Percentiles rank a stretch among this genome's conserved stretches.
Evolutionary conservation across 2,797 vertebrate species (phyloP).

Genomic region (Lepidocolaptes lacrymiger): DNA sequence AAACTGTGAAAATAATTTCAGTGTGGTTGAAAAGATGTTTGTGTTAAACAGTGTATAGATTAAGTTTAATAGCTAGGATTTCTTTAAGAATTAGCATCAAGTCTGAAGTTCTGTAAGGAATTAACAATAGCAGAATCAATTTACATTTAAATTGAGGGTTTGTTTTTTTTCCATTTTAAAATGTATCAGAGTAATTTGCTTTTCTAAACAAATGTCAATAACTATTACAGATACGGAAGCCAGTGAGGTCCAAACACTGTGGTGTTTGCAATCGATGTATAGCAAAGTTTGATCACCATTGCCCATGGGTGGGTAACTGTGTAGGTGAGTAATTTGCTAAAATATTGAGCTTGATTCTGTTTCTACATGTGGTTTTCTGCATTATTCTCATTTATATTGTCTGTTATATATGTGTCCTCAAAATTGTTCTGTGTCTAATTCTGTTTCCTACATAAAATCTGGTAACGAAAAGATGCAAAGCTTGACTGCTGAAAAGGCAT

Average conservation of each 20-base stretch:
- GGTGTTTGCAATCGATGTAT: slow-evolving; percentile 98
- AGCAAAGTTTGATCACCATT: slow-evolving; percentile 99
- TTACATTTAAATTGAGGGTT: background rate
- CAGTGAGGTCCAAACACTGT: slow-evolving; percentile 98
- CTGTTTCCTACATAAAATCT: background rate
- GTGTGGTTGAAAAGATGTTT: background rate
- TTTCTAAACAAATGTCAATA: slow-evolving; percentile 21
- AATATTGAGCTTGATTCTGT: background rate
- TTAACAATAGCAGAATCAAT: background rate
- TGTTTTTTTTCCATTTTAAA: background rate
- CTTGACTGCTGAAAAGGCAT: background rate
- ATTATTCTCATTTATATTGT: background rate
- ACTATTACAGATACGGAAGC: slow-evolving; percentile 91
- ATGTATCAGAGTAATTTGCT: background rate
- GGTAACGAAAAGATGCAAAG: background rate
- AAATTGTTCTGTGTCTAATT: background rate
- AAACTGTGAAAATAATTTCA: background rate
- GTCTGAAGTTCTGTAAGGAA: background rate
- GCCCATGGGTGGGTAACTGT: slow-evolving; percentile 98
- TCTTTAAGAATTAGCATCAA: background rate
- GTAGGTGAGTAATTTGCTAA: slow-evolving; percentile 86
- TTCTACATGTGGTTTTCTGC: background rate
- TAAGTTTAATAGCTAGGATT: background rate
- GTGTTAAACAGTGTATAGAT: background rate
- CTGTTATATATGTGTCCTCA: background rate